Percentiles rank a stretch among this genome's conserved stretches.
Evolutionary conservation across 2,113 vertebrate species (phyloP).

Genomic region (Parus major): DNA sequence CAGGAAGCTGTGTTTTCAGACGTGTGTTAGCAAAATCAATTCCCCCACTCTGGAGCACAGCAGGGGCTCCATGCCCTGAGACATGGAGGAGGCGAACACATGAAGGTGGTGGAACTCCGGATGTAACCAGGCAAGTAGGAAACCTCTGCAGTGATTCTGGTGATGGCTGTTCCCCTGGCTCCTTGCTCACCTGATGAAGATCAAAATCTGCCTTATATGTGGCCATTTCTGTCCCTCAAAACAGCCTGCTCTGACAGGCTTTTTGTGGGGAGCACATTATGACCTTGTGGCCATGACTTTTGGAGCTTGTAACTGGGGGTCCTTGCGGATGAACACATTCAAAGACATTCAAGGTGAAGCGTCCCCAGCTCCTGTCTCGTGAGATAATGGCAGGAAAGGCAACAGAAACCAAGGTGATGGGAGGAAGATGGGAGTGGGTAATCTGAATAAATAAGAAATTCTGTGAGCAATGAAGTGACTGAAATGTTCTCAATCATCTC

Average conservation of each 20-base stretch:
- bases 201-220: background rate
- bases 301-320: accelerated
- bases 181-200: background rate
- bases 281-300: background rate
- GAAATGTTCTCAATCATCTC: background rate
- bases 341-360: background rate
- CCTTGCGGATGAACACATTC: accelerated
- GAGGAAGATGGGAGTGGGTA: background rate
- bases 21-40: background rate
- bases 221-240: background rate
- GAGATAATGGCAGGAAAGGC: background rate
- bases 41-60: background rate
- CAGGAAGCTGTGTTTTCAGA: background rate
- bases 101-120: accelerated
- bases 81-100: background rate
- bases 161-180: accelerated
- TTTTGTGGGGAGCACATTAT: background rate
- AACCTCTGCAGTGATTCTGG: background rate
- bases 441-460: slow-evolving; percentile 1
- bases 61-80: accelerated
- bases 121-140: background rate
- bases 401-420: background rate
- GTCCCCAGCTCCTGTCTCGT: background rate
- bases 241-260: background rate
- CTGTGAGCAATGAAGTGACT: background rate